Base-by-base conservation (phyloP, 1,140 invertebrate genomes). In the Uloborus diversus region DNA sequence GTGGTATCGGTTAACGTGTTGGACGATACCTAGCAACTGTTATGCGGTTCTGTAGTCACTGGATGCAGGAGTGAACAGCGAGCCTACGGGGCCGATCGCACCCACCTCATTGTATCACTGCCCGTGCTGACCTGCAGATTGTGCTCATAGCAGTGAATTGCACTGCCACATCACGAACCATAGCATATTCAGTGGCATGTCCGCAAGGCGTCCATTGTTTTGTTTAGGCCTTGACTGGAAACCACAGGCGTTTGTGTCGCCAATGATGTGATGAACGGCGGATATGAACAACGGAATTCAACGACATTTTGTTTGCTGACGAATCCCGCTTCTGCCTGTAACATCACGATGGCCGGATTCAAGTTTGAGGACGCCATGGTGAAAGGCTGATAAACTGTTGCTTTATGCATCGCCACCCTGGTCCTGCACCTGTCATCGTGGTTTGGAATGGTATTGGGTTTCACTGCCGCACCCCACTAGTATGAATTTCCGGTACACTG, bases 121-220 rank as follows among this genome's bases (percentile, higher is more conserved):
- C 17, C 17, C 17, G 17, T 42, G 4, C 13, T n/a, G 7, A 51
- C 7, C 13, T 11, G n/a, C 49, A 20, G 7, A 20, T 51, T 51
- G 7, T 51, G 49, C 7, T 14, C 49, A 53, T 53, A 20, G 49
- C 13, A 2, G 17, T 53, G 13, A 53, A 53, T 14, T 20, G 0
- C 49, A 53, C 20, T 51, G 49, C 0, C 49, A 53, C 20, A 53
- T 53, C 1, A 14, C 23, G 7, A 53, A n/a, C 1, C 4, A 53
- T 53, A 53, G 9, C 20, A n/a, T 20, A 53, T 4, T 28, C 27
- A 61, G 14, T 28, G 57, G 57, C 42, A 23, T 66, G 33, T 71
- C 17, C 27, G 47, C 49, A 9, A 71, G 68, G 57, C 27, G 4
- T 71, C 20, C 49, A 71, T 71, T 71, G 23, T 51, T 71, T 25